phyloP scores from a whole-genome alignment of 2,797 vertebrate genomes.

The Tinamus major region DNA sequence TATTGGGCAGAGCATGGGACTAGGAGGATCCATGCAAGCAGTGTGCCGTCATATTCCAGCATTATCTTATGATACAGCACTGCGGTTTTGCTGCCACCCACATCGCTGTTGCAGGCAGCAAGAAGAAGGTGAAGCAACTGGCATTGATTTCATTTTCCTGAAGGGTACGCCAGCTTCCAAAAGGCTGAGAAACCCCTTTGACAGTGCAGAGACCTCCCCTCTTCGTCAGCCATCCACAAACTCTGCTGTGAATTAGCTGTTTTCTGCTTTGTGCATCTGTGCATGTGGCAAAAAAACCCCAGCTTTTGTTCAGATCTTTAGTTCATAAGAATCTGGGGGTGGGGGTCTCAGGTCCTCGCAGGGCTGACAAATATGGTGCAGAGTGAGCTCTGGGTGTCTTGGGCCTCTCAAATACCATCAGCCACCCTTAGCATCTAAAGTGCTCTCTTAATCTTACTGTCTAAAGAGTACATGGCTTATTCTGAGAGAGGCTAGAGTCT shows the following conservation, averaged over 20 bases:
- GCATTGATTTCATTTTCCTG: not conserved
- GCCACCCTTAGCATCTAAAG: not conserved
- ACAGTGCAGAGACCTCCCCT: not conserved
- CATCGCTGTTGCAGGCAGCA: not conserved
- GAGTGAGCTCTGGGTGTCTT: not conserved
- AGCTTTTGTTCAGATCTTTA: not conserved
- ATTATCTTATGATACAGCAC: accelerated
- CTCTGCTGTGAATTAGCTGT: not conserved
- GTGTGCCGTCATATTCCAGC: not conserved
- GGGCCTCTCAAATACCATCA: not conserved
- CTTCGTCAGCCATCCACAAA: not conserved
- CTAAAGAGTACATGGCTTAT: not conserved
- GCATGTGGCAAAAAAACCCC: not conserved
- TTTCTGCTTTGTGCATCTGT: too few relatives aligned
- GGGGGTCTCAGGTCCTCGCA: accelerated
- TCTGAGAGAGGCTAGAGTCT: not conserved
- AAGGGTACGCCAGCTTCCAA: not conserved
- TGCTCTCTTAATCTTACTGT: not conserved
- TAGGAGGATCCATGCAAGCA: not conserved
- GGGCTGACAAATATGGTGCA: not conserved
- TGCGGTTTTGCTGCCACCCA: accelerated
- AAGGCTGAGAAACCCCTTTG: not conserved
- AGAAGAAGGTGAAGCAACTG: not conserved
- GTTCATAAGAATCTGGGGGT: not conserved
- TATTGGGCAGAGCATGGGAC: not conserved